Conservation (phyloP, 2,888 invertebrate genomes). For the Neria commutata region DNA sequence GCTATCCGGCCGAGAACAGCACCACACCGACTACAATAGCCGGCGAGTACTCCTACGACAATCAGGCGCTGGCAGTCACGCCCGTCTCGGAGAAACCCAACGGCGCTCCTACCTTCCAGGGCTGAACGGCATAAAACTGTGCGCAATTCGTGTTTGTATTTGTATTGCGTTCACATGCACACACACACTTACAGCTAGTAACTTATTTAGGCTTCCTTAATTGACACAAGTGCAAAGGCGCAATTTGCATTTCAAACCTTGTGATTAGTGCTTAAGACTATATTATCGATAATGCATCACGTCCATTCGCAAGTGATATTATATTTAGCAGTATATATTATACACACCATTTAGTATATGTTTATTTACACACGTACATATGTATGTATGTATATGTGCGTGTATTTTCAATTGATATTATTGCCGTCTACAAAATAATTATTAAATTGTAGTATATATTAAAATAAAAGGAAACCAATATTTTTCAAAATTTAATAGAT, state of each 20-base stretch:
- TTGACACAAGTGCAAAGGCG: too few relatives aligned
- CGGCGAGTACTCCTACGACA: conserved; percentile 79
- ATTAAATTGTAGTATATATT: background rate
- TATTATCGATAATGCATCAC: conserved; percentile 32
- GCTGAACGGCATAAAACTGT: too few relatives aligned
- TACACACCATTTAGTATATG: background rate
- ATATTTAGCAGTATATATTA: background rate
- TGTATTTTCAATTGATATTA: too few relatives aligned
- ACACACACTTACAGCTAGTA: conserved; percentile 1
- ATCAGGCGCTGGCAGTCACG: conserved; percentile 76
- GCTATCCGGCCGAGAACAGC: conserved; percentile 76
- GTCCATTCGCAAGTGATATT: conserved; percentile 36
- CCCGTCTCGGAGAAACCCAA: conserved; percentile 58
- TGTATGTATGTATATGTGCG: too few relatives aligned
- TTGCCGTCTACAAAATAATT: background rate
- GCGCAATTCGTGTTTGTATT: background rate
- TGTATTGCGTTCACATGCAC: background rate
- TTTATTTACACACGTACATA: background rate
- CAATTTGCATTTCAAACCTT: background rate
- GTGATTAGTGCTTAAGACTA: background rate
- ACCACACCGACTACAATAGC: conserved; percentile 68
- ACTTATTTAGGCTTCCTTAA: background rate
- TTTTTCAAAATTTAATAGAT: too few relatives aligned
- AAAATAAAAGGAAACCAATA: too few relatives aligned
- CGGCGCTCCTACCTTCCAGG: conserved; percentile 36